phyloP scores from a whole-genome alignment of 2,888 invertebrate species.

The Eutolmus rufibarbis region DNA sequence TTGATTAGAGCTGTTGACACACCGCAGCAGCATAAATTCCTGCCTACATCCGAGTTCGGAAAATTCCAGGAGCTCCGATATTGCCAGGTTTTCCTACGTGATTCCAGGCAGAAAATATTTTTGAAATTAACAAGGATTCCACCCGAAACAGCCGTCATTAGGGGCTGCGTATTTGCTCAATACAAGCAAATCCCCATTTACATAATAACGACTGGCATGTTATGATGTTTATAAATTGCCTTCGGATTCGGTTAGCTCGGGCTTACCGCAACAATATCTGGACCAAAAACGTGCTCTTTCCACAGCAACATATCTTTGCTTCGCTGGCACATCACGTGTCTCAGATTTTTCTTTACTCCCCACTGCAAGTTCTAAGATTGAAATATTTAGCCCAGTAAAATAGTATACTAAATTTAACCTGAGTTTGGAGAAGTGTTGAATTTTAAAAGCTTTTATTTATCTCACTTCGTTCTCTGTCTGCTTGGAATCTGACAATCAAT shows the following conservation, averaged over 20 bases:
- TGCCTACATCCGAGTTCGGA: not conserved
- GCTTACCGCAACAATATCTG: not conserved
- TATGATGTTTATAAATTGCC: not conserved
- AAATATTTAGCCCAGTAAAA: not conserved
- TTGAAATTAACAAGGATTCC: not conserved
- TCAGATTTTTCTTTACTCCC: not conserved
- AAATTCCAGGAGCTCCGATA: not conserved
- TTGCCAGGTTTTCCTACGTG: not conserved
- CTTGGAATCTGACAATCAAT: too few relatives aligned
- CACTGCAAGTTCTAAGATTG: not conserved
- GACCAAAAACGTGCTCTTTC: not conserved
- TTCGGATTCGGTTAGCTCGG: not conserved
- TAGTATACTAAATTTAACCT: too few relatives aligned
- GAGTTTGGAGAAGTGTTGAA: too few relatives aligned
- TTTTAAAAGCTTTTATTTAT: too few relatives aligned
- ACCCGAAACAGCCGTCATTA: not conserved
- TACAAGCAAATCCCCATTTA: not conserved
- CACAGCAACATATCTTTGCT: not conserved
- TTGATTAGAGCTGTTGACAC: not conserved
- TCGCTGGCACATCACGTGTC: not conserved
- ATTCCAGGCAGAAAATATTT: not conserved
- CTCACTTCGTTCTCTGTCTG: too few relatives aligned
- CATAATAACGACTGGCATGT: not conserved
- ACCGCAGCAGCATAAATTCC: not conserved
- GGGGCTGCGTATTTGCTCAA: not conserved